phyloP scores from a whole-genome alignment of 2,888 invertebrate genomes.

The Meganola albula region DNA sequence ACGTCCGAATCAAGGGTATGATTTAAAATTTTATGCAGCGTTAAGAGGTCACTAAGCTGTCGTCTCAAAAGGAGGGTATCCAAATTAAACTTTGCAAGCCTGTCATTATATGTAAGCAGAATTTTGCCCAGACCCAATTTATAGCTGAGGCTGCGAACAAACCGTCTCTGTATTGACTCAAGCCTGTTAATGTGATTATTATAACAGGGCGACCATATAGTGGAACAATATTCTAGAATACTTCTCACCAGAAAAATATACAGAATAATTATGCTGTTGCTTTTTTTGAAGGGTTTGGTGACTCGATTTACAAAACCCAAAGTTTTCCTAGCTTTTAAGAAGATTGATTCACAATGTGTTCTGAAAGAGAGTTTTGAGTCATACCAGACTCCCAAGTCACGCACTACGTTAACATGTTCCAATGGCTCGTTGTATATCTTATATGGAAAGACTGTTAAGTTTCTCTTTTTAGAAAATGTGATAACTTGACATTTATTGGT shows the following conservation, averaged over 20 bases:
- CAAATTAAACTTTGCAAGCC: too few species aligned
- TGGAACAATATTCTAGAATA: neutral
- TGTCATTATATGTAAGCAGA: too few species aligned
- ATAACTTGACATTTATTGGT: constrained; percentile 7
- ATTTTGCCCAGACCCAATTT: neutral
- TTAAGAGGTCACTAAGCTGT: too few species aligned
- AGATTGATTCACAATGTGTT: neutral
- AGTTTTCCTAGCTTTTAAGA: neutral
- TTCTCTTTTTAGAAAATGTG: constrained; percentile 5
- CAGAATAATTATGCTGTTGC: neutral
- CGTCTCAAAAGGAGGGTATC: too few species aligned
- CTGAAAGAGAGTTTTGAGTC: neutral
- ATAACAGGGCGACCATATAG: neutral
- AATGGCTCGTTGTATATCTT: neutral
- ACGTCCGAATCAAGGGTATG: too few species aligned
- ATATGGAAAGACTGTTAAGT: constrained; percentile 1
- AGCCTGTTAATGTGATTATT: neutral
- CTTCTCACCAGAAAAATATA: neutral
- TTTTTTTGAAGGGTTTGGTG: neutral
- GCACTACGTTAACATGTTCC: neutral
- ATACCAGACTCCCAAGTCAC: constrained; percentile 1
- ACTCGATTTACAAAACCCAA: neutral
- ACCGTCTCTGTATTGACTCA: neutral
- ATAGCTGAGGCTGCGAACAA: neutral
- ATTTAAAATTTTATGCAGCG: too few species aligned